Evolutionary conservation across 2,113 vertebrate genomes (phyloP).

Genomic region (Brachyistius frenatus): DNA sequence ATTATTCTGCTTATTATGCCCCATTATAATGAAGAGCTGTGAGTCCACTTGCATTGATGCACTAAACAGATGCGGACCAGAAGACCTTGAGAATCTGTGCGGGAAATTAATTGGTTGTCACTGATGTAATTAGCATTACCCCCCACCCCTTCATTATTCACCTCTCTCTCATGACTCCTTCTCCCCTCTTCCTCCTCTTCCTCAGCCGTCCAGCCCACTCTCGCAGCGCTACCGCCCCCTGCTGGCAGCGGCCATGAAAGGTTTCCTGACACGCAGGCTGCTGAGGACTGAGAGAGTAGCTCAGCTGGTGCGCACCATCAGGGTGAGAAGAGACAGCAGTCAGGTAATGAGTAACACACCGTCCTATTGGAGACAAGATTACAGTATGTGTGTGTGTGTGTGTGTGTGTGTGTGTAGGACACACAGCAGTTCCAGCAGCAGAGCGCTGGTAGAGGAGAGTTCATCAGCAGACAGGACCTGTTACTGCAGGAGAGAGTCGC

Average conservation of each 20-base stretch:
- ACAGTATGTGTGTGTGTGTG: conserved; percentile 23
- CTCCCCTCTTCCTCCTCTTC: conserved; percentile 20
- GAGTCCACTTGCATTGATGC: conserved; percentile 53
- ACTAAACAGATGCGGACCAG: conserved; percentile 73
- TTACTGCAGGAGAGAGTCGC: conserved; percentile 77
- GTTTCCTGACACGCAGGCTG: conserved; percentile 83
- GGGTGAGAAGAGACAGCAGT: conserved; percentile 69
- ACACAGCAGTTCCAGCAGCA: conserved; percentile 74
- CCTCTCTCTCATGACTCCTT: conserved; percentile 42
- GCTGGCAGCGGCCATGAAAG: conserved; percentile 77
- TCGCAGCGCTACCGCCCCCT: conserved; percentile 69
- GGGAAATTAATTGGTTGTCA: conserved; percentile 83
- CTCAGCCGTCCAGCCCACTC: conserved; percentile 48
- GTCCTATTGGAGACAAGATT: conserved; percentile 23
- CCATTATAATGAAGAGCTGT: conserved; percentile 62
- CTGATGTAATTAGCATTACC: conserved; percentile 82
- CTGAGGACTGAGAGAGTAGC: conserved; percentile 77
- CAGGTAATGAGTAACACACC: conserved; percentile 11
- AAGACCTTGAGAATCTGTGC: conserved; percentile 77
- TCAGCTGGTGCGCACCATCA: conserved; percentile 78
- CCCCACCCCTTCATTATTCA: conserved; percentile 75
- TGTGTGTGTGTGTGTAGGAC: conserved; percentile 70
- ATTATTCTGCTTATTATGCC: conserved; percentile 69
- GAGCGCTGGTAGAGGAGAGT: conserved; percentile 52
- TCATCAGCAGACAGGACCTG: conserved; percentile 71